A percentile compares a stretch with the other conserved stretches of the same genome.
Evolutionary conservation across 2,888 invertebrate genomes (phyloP).

Genomic region (Hemaris fuciformis): DNA sequence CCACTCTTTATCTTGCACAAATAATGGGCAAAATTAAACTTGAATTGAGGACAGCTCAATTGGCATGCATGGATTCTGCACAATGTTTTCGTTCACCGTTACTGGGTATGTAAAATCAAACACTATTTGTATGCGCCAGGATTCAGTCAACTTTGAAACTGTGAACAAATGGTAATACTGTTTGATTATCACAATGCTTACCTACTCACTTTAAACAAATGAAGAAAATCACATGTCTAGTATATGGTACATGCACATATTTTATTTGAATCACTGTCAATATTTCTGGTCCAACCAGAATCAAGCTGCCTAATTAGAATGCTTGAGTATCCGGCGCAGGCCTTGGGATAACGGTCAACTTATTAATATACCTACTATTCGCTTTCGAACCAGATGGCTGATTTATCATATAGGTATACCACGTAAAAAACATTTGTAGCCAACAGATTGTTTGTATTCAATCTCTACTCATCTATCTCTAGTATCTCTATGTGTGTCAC

Average conservation of each 20-base stretch:
- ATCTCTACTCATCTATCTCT: background rate
- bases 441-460: conserved; percentile 26
- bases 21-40: background rate
- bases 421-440: conserved; percentile 36
- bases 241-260: background rate
- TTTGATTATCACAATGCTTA: background rate
- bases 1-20: background rate
- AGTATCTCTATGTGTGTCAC: no score
- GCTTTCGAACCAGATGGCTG: conserved; percentile 45
- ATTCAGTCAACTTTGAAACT: background rate
- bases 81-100: conserved; percentile 7
- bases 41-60: conserved; percentile 9
- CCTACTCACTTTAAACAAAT: background rate
- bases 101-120: conserved; percentile 6
- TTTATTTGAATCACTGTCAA: background rate
- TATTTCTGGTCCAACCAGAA: conserved; percentile 45
- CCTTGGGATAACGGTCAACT: conserved; percentile 60
- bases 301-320: conserved; percentile 58
- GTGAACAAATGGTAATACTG: background rate
- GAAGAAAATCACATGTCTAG: background rate
- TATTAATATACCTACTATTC: conserved; percentile 55
- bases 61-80: conserved; percentile 6
- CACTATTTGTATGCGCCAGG: conserved; percentile 1
- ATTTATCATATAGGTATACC: conserved; percentile 48
- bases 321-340: conserved; percentile 50